Evolutionary conservation across 2,113 vertebrate species (phyloP), one percentile per base, ranked within the genome.

Genomic region (Protomyctophum bolini): DNA sequence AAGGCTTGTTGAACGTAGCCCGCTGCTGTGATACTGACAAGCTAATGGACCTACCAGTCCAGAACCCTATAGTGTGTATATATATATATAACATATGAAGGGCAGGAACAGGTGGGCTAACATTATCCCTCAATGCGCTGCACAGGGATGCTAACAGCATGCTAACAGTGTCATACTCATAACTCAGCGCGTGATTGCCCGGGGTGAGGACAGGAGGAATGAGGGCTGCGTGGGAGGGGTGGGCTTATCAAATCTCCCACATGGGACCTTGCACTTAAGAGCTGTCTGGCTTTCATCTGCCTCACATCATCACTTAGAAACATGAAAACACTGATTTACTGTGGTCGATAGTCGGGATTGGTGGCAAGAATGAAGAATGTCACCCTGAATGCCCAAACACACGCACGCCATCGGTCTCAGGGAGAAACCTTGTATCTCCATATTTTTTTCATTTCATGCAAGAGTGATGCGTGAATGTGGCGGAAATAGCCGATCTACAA

Each of bases 1-100:
- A 1, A 7, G 7, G 54, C n/a, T 49, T 8, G 33, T 41, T 41
- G 33, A 41, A 41, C 33, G 3, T 41, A 41, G 33, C 33, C 10
- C 28, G 60, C 58, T 33, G 62, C 21, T 0, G 2, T 11, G 45
- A 58, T 45, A 57, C 73, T 50, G 58, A 62, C 12, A 66, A 41
- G 61, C 29, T 7, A 50, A 68, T 67, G 75, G 47, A 68, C 33
- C 59, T 12, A 64, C 68, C 59, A 75, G 33, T 60, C 68, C 59
- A 75, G 33, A 47, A n/a, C n/a, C 1, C 54, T 0, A 10, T 41
- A 6, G 33, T 41, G 33, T 6, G 33, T 41, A 3, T 41, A 6
- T 41, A 2, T 41, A 33, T 41, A 41, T 41, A 41, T 41, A 6
- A 33, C 4, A 41, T 41, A 41, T 41, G 5, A 14, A 11, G 21